phyloP scores from a whole-genome alignment of 2,888 invertebrate species.

The Drosophila colorata region DNA sequence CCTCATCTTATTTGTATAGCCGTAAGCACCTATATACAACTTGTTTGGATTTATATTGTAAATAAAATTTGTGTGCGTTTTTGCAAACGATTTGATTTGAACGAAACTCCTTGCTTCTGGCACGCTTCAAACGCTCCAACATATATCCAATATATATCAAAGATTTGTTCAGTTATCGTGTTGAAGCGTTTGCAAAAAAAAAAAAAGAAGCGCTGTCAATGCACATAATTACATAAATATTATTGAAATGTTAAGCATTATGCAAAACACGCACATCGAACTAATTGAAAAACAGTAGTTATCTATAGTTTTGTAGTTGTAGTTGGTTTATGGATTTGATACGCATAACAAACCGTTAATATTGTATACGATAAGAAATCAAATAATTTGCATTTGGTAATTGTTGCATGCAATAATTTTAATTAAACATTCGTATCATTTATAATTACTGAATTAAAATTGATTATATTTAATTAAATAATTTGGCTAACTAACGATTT shows the following conservation, averaged over 20 bases:
- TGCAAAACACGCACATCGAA: conserved; percentile 76
- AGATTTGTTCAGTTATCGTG: neutral
- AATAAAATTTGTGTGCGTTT: conserved; percentile 70
- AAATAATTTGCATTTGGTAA: conserved; percentile 21
- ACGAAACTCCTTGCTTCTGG: conserved; percentile 22
- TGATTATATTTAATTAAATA: conserved; percentile 17
- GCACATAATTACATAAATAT: conserved; percentile 22
- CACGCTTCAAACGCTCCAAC: conserved; percentile 23
- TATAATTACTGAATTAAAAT: conserved; percentile 9
- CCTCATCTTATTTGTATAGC: conserved; percentile 53
- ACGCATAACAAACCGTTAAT: conserved; percentile 10
- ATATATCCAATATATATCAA: conserved; percentile 8
- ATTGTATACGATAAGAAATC: conserved; percentile 3
- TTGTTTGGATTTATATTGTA: conserved; percentile 54
- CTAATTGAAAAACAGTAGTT: conserved; percentile 35
- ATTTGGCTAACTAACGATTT: conserved; percentile 33
- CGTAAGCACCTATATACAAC: conserved; percentile 48
- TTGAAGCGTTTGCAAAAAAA: conserved; percentile 23
- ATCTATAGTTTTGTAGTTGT: conserved; percentile 18
- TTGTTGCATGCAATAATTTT: conserved; percentile 39
- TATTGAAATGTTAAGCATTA: conserved; percentile 55
- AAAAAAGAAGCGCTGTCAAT: conserved; percentile 3
- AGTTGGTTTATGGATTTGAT: conserved; percentile 41
- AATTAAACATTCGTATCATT: conserved; percentile 7
- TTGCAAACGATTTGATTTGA: conserved; percentile 60